phyloP scores from a whole-genome alignment of 2,888 invertebrate genomes.

The Sphaeridia pumilis region DNA sequence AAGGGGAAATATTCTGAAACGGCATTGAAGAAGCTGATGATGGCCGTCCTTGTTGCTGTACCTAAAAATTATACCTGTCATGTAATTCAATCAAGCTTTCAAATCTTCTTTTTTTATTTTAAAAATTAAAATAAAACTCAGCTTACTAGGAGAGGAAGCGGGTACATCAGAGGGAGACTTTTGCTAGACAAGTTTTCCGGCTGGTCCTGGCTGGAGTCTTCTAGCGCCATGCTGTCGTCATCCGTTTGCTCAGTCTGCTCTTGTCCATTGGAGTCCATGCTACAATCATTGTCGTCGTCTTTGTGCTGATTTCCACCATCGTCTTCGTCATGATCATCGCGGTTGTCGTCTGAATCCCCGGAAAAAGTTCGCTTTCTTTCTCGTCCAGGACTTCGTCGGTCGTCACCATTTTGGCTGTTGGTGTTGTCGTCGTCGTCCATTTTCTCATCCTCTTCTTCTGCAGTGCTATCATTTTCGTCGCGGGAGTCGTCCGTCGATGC shows the following conservation, averaged over 20 bases:
- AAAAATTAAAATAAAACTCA: too few species aligned
- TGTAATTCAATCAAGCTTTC: too few species aligned
- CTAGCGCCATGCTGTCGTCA: conserved; percentile 13
- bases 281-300: conserved; percentile 13
- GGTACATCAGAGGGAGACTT: conserved; percentile 35
- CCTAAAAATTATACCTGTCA: too few species aligned
- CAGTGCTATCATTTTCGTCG: conserved; percentile 5
- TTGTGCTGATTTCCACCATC: conserved; percentile 42
- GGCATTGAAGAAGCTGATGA: too few species aligned
- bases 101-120: too few species aligned
- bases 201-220: conserved; percentile 51
- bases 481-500: conserved; percentile 1
- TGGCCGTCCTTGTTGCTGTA: too few species aligned
- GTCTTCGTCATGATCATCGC: conserved; percentile 47
- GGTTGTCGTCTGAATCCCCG: conserved; percentile 7
- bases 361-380: conserved; percentile 9
- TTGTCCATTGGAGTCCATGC: conserved; percentile 17
- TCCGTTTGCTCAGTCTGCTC: conserved; percentile 19
- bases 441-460: conserved; percentile 6
- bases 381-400: conserved; percentile 38
- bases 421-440: conserved; percentile 42
- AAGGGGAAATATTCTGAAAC: too few species aligned
- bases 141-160: conserved; percentile 22
- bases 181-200: conserved; percentile 62
- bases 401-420: conserved; percentile 40